These are phyloP conservation scores for Dendrocopos noguchii DNA, from an alignment of 2,113 vertebrate genomes.

Conservation along the genomic window DNA sequence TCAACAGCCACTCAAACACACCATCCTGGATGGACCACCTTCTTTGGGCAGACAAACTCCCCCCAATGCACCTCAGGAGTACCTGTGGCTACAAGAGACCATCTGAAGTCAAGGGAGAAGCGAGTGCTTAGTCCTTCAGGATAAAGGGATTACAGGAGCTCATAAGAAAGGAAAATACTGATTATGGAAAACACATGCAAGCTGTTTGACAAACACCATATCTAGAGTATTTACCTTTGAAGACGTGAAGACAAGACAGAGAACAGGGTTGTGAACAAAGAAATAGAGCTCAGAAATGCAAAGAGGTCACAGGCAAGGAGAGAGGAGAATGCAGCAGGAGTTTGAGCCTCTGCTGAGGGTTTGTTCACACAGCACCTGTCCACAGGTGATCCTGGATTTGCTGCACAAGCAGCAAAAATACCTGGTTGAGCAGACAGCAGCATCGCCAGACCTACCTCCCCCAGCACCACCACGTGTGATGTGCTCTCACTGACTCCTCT, in stretches of 20 bases:
- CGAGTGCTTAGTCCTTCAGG: neutral
- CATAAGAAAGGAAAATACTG: neutral
- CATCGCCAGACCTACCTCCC: neutral
- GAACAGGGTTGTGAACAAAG: neutral
- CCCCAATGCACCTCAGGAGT: neutral
- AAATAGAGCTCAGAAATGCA: neutral
- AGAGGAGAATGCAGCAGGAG: neutral
- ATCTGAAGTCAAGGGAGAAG: neutral
- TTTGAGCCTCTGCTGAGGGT: neutral
- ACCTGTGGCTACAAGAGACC: neutral
- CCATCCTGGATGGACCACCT: neutral
- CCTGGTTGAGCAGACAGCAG: neutral
- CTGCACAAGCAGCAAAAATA: fast-evolving
- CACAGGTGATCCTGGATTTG: neutral
- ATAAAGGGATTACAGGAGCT: neutral
- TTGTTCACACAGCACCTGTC: neutral
- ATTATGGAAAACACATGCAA: neutral
- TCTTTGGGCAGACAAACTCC: neutral
- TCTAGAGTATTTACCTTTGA: neutral
- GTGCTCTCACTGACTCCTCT: neutral
- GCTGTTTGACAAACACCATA: neutral
- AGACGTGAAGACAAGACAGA: fast-evolving
- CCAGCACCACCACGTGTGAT: no score
- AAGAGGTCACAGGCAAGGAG: neutral
- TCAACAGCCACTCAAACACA: fast-evolving